Evolutionary conservation across 2,888 invertebrate species (phyloP).

Genomic region (Automeris io): DNA sequence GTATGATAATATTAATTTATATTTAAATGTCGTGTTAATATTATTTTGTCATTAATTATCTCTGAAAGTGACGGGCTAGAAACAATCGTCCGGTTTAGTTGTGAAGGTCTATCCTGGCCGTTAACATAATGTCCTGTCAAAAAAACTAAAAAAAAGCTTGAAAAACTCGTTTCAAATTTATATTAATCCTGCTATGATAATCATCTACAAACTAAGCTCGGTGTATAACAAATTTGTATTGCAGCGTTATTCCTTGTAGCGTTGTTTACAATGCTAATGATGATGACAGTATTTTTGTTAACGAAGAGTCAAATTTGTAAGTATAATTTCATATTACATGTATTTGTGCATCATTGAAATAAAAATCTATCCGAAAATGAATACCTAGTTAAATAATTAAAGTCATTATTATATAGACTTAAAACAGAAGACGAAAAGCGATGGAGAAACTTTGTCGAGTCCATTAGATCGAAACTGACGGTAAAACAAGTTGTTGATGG

Average conservation of each 20-base stretch:
- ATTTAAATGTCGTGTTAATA: too few relatives aligned
- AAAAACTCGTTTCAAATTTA: too few relatives aligned
- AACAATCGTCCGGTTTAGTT: too few relatives aligned
- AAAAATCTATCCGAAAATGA: background rate
- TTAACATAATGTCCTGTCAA: too few relatives aligned
- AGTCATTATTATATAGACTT: slow-evolving; percentile 27
- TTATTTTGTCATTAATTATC: too few relatives aligned
- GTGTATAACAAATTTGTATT: too few relatives aligned
- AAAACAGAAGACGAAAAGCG: slow-evolving; percentile 77
- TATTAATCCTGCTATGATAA: too few relatives aligned
- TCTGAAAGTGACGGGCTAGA: too few relatives aligned
- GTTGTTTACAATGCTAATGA: slow-evolving; percentile 69
- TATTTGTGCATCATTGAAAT: background rate
- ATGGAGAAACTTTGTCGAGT: slow-evolving; percentile 85
- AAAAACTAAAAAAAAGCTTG: too few relatives aligned
- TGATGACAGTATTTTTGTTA: slow-evolving; percentile 27
- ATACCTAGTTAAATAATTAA: background rate
- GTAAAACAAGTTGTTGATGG: slow-evolving; percentile 91
- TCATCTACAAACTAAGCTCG: too few relatives aligned
- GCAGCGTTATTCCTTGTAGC: slow-evolving; percentile 79
- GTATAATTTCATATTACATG: slow-evolving; percentile 21
- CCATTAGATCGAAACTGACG: slow-evolving; percentile 86
- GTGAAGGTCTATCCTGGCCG: too few relatives aligned
- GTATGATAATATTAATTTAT: too few relatives aligned
- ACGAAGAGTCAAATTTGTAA: slow-evolving; percentile 55